A percentile compares a stretch with the other conserved stretches of the same genome.
phyloP scores from a whole-genome alignment of 2,113 vertebrate genomes.

The Eonycteris spelaea region DNA sequence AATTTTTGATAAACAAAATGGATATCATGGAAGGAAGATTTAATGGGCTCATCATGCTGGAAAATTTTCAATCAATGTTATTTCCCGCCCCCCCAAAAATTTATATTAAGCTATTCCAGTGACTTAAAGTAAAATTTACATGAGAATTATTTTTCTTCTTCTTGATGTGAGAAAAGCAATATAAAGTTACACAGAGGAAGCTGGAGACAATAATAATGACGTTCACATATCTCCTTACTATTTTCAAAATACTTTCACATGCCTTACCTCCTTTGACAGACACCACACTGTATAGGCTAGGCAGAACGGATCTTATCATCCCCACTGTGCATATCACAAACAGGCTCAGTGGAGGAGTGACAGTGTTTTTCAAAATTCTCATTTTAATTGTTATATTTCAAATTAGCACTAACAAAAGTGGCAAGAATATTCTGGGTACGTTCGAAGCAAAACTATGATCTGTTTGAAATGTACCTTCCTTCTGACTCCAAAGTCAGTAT shows the following conservation, averaged over 20 bases:
- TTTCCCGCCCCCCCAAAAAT: neutral
- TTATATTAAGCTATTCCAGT: neutral
- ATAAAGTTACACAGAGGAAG: neutral
- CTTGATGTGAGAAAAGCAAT: constrained; percentile 2
- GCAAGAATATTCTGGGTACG: neutral
- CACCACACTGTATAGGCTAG: neutral
- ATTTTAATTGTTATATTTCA: neutral
- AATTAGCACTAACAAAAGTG: neutral
- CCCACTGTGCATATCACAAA: rapidly evolving
- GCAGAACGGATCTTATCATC: too few relatives aligned
- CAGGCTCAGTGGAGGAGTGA: neutral
- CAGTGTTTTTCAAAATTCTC: neutral
- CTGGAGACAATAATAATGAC: neutral
- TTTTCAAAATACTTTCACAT: neutral
- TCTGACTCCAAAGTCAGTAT: neutral
- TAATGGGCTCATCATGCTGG: neutral
- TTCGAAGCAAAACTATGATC: neutral
- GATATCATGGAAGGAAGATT: neutral
- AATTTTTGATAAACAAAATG: constrained; percentile 1
- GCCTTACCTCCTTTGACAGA: neutral
- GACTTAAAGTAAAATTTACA: neutral
- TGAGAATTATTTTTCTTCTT: constrained; percentile 14
- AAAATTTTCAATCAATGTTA: neutral
- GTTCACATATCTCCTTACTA: neutral
- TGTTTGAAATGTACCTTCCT: neutral